Evolutionary conservation across 2,113 vertebrate genomes (phyloP), one percentile per base, ranked within the genome.

Genomic region (Microcebus lehilahytsara): DNA sequence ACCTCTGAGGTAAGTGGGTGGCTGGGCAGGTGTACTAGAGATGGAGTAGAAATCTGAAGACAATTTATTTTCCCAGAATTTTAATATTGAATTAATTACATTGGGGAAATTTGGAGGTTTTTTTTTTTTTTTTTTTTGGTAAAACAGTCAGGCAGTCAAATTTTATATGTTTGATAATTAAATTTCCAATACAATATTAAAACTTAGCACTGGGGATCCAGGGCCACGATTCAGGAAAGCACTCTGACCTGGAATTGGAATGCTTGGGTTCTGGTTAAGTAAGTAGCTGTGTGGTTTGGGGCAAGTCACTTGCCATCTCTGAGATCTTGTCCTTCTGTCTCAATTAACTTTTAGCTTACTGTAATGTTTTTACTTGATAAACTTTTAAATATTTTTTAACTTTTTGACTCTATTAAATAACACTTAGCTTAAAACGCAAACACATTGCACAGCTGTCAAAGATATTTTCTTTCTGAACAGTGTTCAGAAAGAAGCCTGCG

Each of bases 51-150:
- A 91, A 85, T 60, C 81, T 81, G 42, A 85, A 81, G 46, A 42
- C 25, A 66, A 60, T 93, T 74, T 89, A 42, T 86, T 89, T 93
- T 56, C 66, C 53, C 6, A 72, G 72, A 74, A 16, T 94, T 95
- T 94, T 85, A 93, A 84, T 75, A 95, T 4, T 83, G 56, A 62
- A 86, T 88, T 94, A 94, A 94, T 95, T 96, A 91, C 91, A 85
- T 49, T 89, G 56, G 78, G 67, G 22, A 49, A 80, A 67, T 89
- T 60, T 23, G 37, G 37, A 93, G 27, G 64, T 14, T 83, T 80
- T 58, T 3, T 14, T 83, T 46, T 83, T 80, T 58, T 3, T 14
- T 83, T 46, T 77, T 27, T 62, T 20, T n/a, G n/a, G 16, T 75
- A 69, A 92, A 96, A 86, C 9, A 78, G 74, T 58, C 74, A 89